Evolutionary conservation across 2,888 invertebrate species (phyloP), one percentile per base, ranked within the genome.

Genomic region (Eupithecia insigniata): DNA sequence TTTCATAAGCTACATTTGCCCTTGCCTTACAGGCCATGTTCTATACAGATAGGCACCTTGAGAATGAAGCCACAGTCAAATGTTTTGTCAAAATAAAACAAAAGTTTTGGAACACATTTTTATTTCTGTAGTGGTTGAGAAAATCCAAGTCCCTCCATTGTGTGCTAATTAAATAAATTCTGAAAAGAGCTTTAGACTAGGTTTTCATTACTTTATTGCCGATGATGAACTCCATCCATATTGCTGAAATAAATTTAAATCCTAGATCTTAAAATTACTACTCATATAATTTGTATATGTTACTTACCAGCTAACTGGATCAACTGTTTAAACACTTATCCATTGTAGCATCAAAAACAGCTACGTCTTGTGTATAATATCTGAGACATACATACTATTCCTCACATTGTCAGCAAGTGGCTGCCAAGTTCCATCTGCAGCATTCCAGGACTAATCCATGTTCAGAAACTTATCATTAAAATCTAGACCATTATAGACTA

Each of bases 101-200:
- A 22, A 69, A 32, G 3, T 67, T 70, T 70, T 67, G 39, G 74
- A 75, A 78, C 76, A 79, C 77, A 75, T 79, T 74, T 77, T 74
- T 76, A 75, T 71, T 70, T 67, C 34, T 32, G 61, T n/a, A 12
- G 18, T 62, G 10, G 71, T 67, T 67, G 70, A 67, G 75, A 73
- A 71, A 70, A 74, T 69, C 70, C 78, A 78, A 71, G 68, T 72
- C 70, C 78, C 79, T 77, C 75, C 79, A 71, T 60, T 72, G 76
- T 67, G 69, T 55, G 66, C 43, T 55, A 51, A 58, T 66, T 76
- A 75, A 77, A 68, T 71, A 64, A 65, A 32, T 65, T 43, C 74
- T 74, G 74, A 69, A 74, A 74, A 74, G 61, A 71, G 39, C 6
- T 74, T 51, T 66, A 69, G 18, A 61, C 70, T 73, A 79, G 66